Conservation (phyloP, 2,797 vertebrate genomes). For the Hippopotamyrus pictus region DNA sequence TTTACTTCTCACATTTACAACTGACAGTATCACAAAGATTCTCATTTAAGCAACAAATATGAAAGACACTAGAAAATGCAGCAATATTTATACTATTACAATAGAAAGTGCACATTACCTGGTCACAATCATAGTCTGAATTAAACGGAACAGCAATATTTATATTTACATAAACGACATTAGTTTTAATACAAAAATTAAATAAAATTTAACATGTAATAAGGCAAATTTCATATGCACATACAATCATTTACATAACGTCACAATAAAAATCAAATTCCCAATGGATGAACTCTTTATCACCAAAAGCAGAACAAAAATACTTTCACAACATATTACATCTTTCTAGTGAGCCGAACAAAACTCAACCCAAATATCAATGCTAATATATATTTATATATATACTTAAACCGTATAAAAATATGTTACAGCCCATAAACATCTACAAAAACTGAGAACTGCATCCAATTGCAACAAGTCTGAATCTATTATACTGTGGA, state of each 20-base stretch:
- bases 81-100: constrained; percentile 77
- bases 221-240: constrained; percentile 78
- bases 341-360: constrained; percentile 45
- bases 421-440: constrained; percentile 52
- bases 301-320: constrained; percentile 37
- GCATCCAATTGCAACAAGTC: constrained; percentile 55
- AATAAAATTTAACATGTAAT: constrained; percentile 71
- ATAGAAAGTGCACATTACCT: constrained; percentile 79
- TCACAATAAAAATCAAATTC: constrained; percentile 20
- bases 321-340: constrained; percentile 64
- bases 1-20: constrained; percentile 72
- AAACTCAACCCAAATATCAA: constrained; percentile 53
- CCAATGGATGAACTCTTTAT: constrained; percentile 6
- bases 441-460: constrained; percentile 58
- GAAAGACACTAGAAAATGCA: constrained; percentile 79
- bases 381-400: constrained; percentile 57
- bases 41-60: constrained; percentile 65
- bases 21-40: constrained; percentile 80
- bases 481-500: constrained; percentile 54
- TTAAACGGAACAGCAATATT: constrained; percentile 58
- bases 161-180: constrained; percentile 24
- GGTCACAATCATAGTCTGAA: constrained; percentile 80
- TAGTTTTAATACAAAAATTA: constrained; percentile 45
- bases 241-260: constrained; percentile 38
- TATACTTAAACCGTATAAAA: constrained; percentile 59